Evolutionary conservation across 2,113 vertebrate species (phyloP).

Genomic region (Sebastes fasciatus): DNA sequence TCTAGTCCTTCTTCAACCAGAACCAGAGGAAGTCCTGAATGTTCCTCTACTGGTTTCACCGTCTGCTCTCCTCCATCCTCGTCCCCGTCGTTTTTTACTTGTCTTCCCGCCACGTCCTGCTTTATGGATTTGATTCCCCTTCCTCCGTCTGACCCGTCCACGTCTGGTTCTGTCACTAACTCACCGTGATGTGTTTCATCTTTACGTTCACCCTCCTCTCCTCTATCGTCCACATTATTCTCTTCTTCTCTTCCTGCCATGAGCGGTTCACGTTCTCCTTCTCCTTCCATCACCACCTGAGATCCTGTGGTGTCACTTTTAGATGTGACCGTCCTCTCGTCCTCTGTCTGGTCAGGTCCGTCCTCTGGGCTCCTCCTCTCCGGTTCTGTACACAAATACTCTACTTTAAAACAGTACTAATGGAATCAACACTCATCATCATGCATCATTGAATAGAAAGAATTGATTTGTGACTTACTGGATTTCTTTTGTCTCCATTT

Average conservation of each 20-base stretch:
- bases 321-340: not conserved
- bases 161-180: not conserved
- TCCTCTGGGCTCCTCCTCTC: not conserved
- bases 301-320: not conserved
- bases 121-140: too few species aligned
- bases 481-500: not conserved
- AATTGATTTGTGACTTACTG: not conserved
- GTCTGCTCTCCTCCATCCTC: too few species aligned
- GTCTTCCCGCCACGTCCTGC: not conserved
- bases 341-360: not conserved
- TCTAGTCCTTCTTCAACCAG: not conserved
- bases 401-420: not conserved
- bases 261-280: not conserved
- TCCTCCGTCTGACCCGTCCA: too few species aligned
- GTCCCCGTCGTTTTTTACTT: accelerated
- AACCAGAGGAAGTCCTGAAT: not conserved
- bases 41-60: too few species aligned
- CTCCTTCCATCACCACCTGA: not conserved
- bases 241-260: not conserved
- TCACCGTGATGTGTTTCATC: too few species aligned
- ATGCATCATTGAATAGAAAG: not conserved
- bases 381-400: not conserved
- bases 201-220: not conserved
- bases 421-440: not conserved
- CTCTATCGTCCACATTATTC: not conserved